These are phyloP conservation scores for Siniperca obscura DNA, from an alignment of 2,797 vertebrate species.

Conservation along the genomic window DNA sequence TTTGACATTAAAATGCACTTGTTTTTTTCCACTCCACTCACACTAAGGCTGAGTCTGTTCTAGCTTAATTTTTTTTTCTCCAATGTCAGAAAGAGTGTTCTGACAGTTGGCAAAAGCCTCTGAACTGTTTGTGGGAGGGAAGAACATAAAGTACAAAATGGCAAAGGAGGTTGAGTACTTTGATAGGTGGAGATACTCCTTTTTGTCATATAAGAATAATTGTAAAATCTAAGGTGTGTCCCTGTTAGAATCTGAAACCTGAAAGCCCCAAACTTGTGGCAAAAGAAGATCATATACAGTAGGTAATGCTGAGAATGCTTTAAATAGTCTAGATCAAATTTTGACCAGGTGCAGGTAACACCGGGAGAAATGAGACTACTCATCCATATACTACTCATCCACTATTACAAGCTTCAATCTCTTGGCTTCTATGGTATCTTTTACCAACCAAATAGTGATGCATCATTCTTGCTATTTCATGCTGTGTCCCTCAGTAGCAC, in stretches of 20 bases:
- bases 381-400: background rate
- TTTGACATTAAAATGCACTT: background rate
- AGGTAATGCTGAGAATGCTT: background rate
- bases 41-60: background rate
- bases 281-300: background rate
- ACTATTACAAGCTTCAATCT: background rate
- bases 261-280: background rate
- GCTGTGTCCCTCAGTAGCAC: background rate
- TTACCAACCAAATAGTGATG: background rate
- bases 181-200: background rate
- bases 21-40: background rate
- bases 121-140: background rate
- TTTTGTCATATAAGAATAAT: background rate
- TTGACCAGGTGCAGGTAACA: background rate
- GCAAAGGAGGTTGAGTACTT: background rate
- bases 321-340: background rate
- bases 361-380: background rate
- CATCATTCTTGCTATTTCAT: background rate
- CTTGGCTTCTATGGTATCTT: background rate
- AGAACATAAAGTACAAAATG: constrained; percentile 9
- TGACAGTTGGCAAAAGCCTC: background rate
- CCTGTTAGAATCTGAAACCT: background rate
- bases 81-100: background rate
- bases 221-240: background rate
- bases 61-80: background rate